Evolutionary conservation across 2,797 vertebrate genomes (phyloP), one percentile per base, ranked within the genome.

Genomic region (Bovichtus diacanthus): DNA sequence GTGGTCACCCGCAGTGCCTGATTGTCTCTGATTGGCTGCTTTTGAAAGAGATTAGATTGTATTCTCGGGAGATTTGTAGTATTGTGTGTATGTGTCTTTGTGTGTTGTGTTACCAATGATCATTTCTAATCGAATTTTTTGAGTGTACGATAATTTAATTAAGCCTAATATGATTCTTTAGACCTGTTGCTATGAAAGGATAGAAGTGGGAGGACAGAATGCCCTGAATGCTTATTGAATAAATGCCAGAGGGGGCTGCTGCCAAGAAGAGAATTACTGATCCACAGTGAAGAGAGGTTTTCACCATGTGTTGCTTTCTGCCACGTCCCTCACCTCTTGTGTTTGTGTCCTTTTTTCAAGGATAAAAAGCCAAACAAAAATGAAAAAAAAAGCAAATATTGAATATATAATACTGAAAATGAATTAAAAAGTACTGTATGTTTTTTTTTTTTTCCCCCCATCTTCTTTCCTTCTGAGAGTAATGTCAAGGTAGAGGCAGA

Each of bases 131-230:
- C 72, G 84, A 87, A 81, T 87, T 82, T 85, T 80, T 46, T 59
- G n/a, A 70, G 50, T 69, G 59, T 76, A 53, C 11, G 12, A 55
- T 90, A 77, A 88, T 90, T 89, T 51, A 88, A 92, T 91, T 83
- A 83, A 70, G 65, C 65, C 70, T 74, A 61, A 81, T 84, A 47
- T 67, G 59, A 74, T 78, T 82, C 70, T 62, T 78, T 39, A 81
- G 80, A 87, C 85, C 82, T 86, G 89, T 92, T 92, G 86, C 91
- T 64, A 71, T 84, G 85, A 87, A 88, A 88, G 87, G 73, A 90
- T 64, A 81, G 68, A 73, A 85, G 78, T 76, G 72, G 81, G 83
- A 81, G 72, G 74, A 78, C 80, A 74, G 79, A 88, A 88, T 90
- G 81, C 83, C 65, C 76, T 81, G 78, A 86, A 91, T 83, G 78